A percentile compares a stretch with the other conserved stretches of the same genome.
phyloP scores from a whole-genome alignment of 2,797 vertebrate genomes.

The Diplodus sargus region DNA sequence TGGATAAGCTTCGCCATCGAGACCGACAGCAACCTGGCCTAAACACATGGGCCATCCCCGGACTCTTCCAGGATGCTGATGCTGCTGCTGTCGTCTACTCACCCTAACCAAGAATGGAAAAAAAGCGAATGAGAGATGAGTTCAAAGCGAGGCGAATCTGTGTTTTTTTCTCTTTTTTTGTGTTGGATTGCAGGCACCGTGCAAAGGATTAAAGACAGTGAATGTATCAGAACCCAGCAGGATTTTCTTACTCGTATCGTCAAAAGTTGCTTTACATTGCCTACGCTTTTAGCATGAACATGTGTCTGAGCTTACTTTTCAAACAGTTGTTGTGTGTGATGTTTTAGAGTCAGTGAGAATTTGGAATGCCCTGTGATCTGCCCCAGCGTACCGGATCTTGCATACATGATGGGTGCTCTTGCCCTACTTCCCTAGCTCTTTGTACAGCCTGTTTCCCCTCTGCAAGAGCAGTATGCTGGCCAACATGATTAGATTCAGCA shows the following conservation, averaged over 20 bases:
- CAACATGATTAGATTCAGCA: background rate
- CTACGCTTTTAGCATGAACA: background rate
- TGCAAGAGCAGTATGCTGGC: background rate
- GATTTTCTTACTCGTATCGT: background rate
- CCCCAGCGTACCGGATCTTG: background rate
- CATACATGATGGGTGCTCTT: background rate
- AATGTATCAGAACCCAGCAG: background rate
- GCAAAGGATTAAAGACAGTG: background rate
- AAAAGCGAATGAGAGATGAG: slow-evolving; percentile 18
- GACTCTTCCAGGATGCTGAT: slow-evolving; percentile 23
- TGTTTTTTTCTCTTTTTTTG: slow-evolving; percentile 9
- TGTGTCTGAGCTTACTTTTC: background rate
- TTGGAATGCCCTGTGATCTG: slow-evolving; percentile 4
- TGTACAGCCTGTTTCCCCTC: background rate
- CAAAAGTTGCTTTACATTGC: background rate
- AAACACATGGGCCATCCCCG: slow-evolving; percentile 17
- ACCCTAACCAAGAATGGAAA: slow-evolving; percentile 23
- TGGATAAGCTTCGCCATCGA: slow-evolving; percentile 47
- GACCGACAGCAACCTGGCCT: slow-evolving; percentile 48
- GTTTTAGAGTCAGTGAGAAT: background rate
- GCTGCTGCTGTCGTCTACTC: slow-evolving; percentile 9
- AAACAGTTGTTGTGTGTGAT: background rate
- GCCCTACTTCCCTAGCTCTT: background rate
- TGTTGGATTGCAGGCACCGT: slow-evolving; percentile 22
- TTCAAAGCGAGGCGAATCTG: slow-evolving; percentile 35